Base-by-base conservation (phyloP, 2,888 invertebrate genomes). In the Lissocephala sabroskyi region DNA sequence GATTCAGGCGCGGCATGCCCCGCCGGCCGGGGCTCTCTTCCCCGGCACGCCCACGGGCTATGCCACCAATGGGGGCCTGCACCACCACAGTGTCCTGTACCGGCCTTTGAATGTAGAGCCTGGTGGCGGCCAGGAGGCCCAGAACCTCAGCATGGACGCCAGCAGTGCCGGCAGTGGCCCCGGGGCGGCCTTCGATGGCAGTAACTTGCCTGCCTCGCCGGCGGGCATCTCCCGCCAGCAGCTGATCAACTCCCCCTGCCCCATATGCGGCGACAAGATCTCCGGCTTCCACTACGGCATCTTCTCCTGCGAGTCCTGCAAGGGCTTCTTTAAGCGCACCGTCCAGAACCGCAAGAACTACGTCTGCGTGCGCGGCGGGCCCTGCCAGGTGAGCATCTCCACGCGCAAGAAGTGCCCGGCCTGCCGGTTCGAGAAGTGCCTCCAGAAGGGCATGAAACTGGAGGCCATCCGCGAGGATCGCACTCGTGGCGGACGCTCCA, bases 301-400 rank as follows among this genome's bases (percentile, higher is more conserved):
- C 73, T 97, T 97, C 86, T 97, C 96, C 9, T 98, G 98, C 86
- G 98, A 98, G 83, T 96, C 96, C 14, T 98, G 98, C 86, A 98
- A 98, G 85, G 97, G 97, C 1, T 98, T 98, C 87, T 98, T 98
- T 87, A 98, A 98, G 85, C 88, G 98, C 54, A 98, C 97, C 14
- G 97, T 98, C n/a, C 98, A 98, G 86, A 98, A 98, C 84, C 90
- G 97, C 65, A 98, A 98, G 87, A 95, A 96, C 83, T 98, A 97
- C 85, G 94, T 96, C 79, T 98, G 98, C 82, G 87, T 94, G 40
- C 87, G 96, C 18, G 96, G 96, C 1, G 95, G 95, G 0, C 91
- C 91, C 66, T 98, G 98, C 85, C 94, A 94, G 17, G 95, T 98
- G 9, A 95, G 95, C 6, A 94, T 96, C 30, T 92, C 94, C 1